Percentiles rank a stretch among this genome's conserved stretches.
Conservation (phyloP, 2,888 invertebrate species). For the Galerucella calmariensis region DNA sequence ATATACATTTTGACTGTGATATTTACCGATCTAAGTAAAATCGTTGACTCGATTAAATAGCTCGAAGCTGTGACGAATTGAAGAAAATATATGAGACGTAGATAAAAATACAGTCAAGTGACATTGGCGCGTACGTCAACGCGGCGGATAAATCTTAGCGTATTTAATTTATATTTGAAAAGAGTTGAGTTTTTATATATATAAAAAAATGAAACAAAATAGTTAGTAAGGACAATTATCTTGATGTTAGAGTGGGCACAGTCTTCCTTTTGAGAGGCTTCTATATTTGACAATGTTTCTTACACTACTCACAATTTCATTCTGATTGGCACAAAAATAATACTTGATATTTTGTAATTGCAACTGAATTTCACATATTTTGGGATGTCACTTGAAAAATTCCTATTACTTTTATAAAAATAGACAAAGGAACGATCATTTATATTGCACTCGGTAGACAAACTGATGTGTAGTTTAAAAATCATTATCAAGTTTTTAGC, state of each 20-base stretch:
- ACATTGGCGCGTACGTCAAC: slow-evolving; percentile 36
- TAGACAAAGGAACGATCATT: too few relatives aligned
- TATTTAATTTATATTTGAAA: slow-evolving; percentile 41
- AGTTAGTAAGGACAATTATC: slow-evolving; percentile 39
- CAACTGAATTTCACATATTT: not conserved
- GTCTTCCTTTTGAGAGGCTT: slow-evolving; percentile 49
- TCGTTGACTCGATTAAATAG: slow-evolving; percentile 36
- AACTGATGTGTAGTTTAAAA: not conserved
- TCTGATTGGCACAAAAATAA: not conserved
- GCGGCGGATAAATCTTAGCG: slow-evolving; percentile 60
- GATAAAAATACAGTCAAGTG: slow-evolving; percentile 54
- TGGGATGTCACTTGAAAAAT: too few relatives aligned
- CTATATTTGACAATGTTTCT: slow-evolving; percentile 14
- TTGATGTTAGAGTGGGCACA: slow-evolving; percentile 60
- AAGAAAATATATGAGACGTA: slow-evolving; percentile 22
- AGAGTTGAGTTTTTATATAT: slow-evolving; percentile 23
- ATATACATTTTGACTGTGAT: slow-evolving; percentile 63
- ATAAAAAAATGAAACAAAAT: slow-evolving; percentile 26
- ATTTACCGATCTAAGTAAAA: slow-evolving; percentile 59
- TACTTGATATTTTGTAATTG: not conserved
- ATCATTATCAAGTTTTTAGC: slow-evolving; percentile 30
- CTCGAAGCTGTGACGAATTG: slow-evolving; percentile 25
- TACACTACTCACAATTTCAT: slow-evolving; percentile 3
- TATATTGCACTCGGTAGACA: too few relatives aligned
- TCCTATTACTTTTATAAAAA: too few relatives aligned